Base-by-base conservation (phyloP, 2,113 vertebrate genomes). In the Sardina pilchardus region DNA sequence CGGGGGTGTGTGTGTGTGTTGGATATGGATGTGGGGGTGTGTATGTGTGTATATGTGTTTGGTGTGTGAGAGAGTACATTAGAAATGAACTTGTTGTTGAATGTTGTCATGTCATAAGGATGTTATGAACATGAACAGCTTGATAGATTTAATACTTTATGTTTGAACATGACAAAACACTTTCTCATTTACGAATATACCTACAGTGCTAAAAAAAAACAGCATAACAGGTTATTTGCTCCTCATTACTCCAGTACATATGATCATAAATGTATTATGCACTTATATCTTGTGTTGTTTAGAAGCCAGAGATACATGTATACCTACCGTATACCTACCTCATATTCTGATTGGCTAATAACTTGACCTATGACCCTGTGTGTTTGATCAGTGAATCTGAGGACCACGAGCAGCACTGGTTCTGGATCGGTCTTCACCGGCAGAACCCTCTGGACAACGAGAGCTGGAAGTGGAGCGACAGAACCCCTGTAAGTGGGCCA, bases 351-450 rank as follows among this genome's bases (percentile, higher is more conserved):
- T 84, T 87, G 56, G 67, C 39, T 86, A 24, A 63, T 63, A 63
- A 26, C 56, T 63, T 63, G 24, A n/a, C 56, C 56, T 63, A n/a
- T 63, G 56, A n/a, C 56, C 56, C 24, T 56, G 50, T 19, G 50
- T 19, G 21, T 56, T 71, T 86, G 44, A 67, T 78, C 30, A 96
- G 96, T 0, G 97, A 97, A 85, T 96, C 97, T 0, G 98, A 99
- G 89, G 96, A 96, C 34, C 96, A 99, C 0, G 97, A 99, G 89
- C 97, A 99, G 92, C 96, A 97, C 89, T 99, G 97, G 97, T 96
- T 99, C 89, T 99, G 98, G 98, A 97, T 99, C 0, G 98, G 98
- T 34, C 94, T 99, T 84, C 98, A 98, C 91, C 95, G 98, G 3
- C 95, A 97, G 63, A 97, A 98, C 90, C 97, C 98, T 0, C 26